Evolutionary conservation across 2,888 invertebrate genomes (phyloP).

Genomic region (Chloroclystis v-ata): DNA sequence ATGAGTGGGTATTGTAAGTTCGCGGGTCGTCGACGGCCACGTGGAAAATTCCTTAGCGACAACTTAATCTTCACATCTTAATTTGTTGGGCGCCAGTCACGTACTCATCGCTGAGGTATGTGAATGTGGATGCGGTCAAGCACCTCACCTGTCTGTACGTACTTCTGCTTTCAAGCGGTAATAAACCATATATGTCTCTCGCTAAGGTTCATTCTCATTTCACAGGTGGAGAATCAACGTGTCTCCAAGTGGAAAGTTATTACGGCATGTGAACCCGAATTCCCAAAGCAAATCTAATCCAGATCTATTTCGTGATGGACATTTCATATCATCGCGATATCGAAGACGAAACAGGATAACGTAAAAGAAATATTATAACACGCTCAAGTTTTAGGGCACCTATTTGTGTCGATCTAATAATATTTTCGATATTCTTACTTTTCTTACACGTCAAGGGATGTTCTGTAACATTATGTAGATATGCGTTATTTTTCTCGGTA

Average conservation of each 20-base stretch:
- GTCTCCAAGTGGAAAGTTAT: constrained; percentile 1
- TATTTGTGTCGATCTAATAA: constrained; percentile 9
- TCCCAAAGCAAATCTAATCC: constrained; percentile 11
- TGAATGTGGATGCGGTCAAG: constrained; percentile 58
- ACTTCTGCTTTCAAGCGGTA: constrained; percentile 13
- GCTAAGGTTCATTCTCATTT: constrained; percentile 6
- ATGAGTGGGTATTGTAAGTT: constrained; percentile 17
- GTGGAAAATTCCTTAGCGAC: constrained; percentile 47
- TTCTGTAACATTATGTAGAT: constrained; percentile 7
- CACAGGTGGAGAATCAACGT: not conserved
- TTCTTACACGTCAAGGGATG: constrained; percentile 2
- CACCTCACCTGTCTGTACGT: constrained; percentile 51
- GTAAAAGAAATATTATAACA: constrained; percentile 1
- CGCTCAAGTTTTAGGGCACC: constrained; percentile 12
- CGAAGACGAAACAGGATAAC: constrained; percentile 1
- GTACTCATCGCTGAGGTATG: constrained; percentile 44
- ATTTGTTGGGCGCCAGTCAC: constrained; percentile 53
- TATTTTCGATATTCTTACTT: constrained; percentile 3
- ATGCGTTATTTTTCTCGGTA: too few relatives aligned
- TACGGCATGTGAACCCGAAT: constrained; percentile 8
- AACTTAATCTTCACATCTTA: constrained; percentile 55
- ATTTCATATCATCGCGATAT: constrained; percentile 14
- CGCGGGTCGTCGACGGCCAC: constrained; percentile 22
- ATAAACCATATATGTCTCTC: constrained; percentile 9
- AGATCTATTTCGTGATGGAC: constrained; percentile 12